Evolutionary conservation across 2,797 vertebrate species (phyloP), one percentile per base, ranked within the genome.

Genomic region (Myripristis jacobus): DNA sequence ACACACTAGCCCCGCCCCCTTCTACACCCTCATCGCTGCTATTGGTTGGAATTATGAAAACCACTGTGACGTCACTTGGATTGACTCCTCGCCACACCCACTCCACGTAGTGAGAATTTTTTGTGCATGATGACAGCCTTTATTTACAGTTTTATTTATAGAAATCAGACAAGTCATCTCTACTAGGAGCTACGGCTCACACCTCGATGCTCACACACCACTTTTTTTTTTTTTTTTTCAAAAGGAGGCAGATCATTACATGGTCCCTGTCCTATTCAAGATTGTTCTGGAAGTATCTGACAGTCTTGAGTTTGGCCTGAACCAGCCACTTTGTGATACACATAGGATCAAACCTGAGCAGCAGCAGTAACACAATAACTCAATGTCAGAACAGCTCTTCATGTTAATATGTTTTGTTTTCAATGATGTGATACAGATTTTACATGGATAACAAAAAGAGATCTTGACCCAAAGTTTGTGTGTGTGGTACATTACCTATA

Each of bases 51-150:
- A 72, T 1, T 0, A 13, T 8, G 2, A 12, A 1, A 1, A 1
- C 3, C 10, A 1, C 5, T 7, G 0, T 0, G 0, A 52, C 81
- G 75, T 83, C 66, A 73, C 22, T 4, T 21, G 5, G 8, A 38
- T 51, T 12, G 18, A 7, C 5, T n/a, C 4, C 1, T 13, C 0
- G 46, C 61, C 79, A 66, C 83, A 12, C 86, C 87, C 60, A 2
- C 2, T 77, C 79, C 68, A 87, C 83, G 80, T 87, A 57, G 63
- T 8, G 62, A 67, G 76, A 46, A 70, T 59, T 81, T 86, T 73
- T 43, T 18, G 2, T 48, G 56, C 16, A 10, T 69, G 73, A 76
- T 22, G 51, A 48, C 3, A 24, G 4, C 2, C 10, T 54, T 22
- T 67, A 60, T 78, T 78, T 75, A 71, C 15, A 66, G 12, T n/a